Evolutionary conservation across 2,888 invertebrate species (phyloP), one percentile per base, ranked within the genome.

Genomic region (Anthoptus insignis): DNA sequence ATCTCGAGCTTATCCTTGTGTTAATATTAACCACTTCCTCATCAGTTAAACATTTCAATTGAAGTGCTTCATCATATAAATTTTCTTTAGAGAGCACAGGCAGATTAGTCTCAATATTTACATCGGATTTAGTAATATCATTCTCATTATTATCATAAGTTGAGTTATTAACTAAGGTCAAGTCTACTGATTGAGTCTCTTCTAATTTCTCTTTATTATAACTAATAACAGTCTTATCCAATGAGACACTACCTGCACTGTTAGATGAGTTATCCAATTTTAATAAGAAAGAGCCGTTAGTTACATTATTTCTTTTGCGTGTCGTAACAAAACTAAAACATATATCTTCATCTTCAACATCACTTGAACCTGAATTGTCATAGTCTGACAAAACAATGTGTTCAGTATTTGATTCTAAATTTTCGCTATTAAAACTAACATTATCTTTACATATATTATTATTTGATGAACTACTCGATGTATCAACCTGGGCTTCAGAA

Each of bases 311-410:
- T 66, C 83, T 79, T 76, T 83, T 83, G 79, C 92, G 86, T 34
- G 87, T 91, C 56, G 89, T 92, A 2, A 93, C 89, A 82, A 89
- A 93, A 77, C 86, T 88, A 7, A 85, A 67, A 69, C 75, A 81
- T 73, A 69, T 78, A 8, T 83, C 81, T 65, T 83, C 80, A 54
- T 72, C 68, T 14, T 50, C 39, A 14, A 16, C n/a, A 61, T 68
- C 68, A 60, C 69, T 66, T 16, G 49, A 61, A 56, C 73, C 67
- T 58, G 56, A 59, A 45, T 49, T 49, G 16, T 22, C 68, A 68
- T 68, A 54, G 53, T 61, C 60, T 11, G 47, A 52, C 16, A 54
- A 66, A 58, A 27, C 64, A 21, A 58, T 45, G 50, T n/a, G 14
- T 29, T 22, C 22, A 27, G 34, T 6, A 56, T 13, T 24, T 50